These are phyloP conservation scores for Aplysia californica DNA, from an alignment of 1,140 invertebrate species.

Conservation along the genomic window DNA sequence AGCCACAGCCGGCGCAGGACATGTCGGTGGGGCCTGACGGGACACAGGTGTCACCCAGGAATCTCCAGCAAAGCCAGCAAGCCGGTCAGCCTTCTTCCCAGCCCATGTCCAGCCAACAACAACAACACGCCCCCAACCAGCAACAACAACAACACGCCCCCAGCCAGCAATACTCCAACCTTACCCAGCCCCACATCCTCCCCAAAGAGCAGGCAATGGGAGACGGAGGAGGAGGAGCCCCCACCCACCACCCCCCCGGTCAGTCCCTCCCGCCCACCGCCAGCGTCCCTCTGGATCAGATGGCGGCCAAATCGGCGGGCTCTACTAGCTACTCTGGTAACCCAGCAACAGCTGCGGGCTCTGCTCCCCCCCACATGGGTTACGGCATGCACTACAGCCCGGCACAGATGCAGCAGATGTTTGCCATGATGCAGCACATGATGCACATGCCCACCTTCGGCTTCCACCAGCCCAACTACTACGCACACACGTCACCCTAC, in stretches of 20 bases:
- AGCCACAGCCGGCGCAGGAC: not conserved
- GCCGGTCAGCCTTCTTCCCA: not conserved
- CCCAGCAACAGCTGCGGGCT: not conserved
- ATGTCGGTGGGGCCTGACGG: not conserved
- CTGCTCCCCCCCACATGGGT: not conserved
- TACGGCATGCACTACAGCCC: slow-evolving; percentile 12
- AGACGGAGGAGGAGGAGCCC: not conserved
- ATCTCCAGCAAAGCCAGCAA: not conserved
- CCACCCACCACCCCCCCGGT: not conserved
- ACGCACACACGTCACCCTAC: slow-evolving; percentile 7
- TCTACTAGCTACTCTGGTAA: not conserved
- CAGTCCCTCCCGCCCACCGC: not conserved
- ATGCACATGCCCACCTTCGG: slow-evolving; percentile 23
- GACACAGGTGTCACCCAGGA: not conserved
- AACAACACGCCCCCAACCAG: not conserved
- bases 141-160: not conserved
- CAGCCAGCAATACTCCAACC: too few species aligned
- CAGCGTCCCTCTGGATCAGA: not conserved
- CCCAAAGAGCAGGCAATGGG: not conserved
- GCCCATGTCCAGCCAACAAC: not conserved
- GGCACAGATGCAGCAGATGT: slow-evolving; percentile 14
- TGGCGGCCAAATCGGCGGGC: not conserved
- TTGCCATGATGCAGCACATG: slow-evolving; percentile 12
- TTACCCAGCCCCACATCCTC: too few species aligned
- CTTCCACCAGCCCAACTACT: slow-evolving; percentile 11